Percentiles rank a stretch among this genome's conserved stretches.
phyloP scores from a whole-genome alignment of 2,797 vertebrate species.

The Xenops minutus region DNA sequence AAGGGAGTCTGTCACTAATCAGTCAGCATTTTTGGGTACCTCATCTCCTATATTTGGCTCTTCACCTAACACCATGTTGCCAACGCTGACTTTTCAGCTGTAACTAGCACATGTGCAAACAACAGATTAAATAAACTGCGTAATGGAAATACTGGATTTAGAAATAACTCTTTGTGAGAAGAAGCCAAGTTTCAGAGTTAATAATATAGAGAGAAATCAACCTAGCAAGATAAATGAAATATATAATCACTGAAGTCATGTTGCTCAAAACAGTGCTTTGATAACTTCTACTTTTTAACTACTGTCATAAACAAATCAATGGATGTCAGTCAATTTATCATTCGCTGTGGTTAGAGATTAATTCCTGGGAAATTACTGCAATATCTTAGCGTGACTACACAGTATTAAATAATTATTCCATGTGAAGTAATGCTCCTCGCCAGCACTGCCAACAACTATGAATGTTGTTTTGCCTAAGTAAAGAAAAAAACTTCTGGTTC shows the following conservation, averaged over 20 bases:
- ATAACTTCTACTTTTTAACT: slow-evolving; percentile 2
- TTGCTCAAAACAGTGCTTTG: slow-evolving; percentile 3
- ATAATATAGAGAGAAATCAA: background rate
- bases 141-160: background rate
- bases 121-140: background rate
- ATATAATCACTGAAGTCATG: background rate
- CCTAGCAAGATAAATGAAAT: background rate
- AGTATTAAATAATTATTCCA: background rate
- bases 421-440: background rate
- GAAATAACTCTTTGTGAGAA: background rate
- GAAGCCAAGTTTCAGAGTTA: background rate
- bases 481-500: background rate
- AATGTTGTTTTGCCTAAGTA: background rate
- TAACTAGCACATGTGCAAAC: background rate
- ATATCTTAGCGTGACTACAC: background rate
- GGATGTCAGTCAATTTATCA: background rate
- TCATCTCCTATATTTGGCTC: background rate
- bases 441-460: background rate
- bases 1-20: background rate
- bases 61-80: background rate
- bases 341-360: background rate
- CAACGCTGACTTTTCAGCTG: background rate
- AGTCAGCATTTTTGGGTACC: background rate
- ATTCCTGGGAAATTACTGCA: background rate
- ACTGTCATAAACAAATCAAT: slow-evolving; percentile 14